Percentiles rank a stretch among this genome's conserved stretches.
These are phyloP conservation scores for Sesamia nonagrioides DNA, from an alignment of 1,140 invertebrate genomes.

Conservation along the genomic window DNA sequence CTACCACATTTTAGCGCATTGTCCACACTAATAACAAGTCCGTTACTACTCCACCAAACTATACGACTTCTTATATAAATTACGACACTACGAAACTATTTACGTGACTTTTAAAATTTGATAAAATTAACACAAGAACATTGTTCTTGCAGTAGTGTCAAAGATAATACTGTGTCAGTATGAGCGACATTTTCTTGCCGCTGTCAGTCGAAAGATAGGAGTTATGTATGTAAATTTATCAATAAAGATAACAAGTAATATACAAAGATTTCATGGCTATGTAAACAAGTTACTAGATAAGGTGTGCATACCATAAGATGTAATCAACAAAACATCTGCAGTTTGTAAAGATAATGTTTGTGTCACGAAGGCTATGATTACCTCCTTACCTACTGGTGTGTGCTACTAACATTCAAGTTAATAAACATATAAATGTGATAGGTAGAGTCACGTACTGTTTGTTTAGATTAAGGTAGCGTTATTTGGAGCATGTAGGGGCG, in stretches of 20 bases:
- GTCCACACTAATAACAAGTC: slow-evolving; percentile 60
- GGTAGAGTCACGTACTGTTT: not conserved
- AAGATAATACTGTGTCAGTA: slow-evolving; percentile 75
- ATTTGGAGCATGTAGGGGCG: slow-evolving; percentile 1
- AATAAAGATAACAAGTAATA: slow-evolving; percentile 83
- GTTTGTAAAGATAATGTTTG: slow-evolving; percentile 17
- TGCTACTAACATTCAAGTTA: not conserved
- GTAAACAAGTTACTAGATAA: slow-evolving; percentile 77
- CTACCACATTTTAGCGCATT: slow-evolving; percentile 69
- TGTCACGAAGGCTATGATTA: not conserved
- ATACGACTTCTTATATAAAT: slow-evolving; percentile 43
- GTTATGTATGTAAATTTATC: slow-evolving; percentile 83
- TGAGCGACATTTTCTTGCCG: slow-evolving; percentile 76
- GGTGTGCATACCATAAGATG: slow-evolving; percentile 53
- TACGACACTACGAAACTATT: slow-evolving; percentile 53
- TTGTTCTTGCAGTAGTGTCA: slow-evolving; percentile 63
- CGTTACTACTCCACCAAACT: slow-evolving; percentile 36
- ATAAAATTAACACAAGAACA: slow-evolving; percentile 54
- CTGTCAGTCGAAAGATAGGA: slow-evolving; percentile 71
- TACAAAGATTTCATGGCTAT: slow-evolving; percentile 73
- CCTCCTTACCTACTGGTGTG: not conserved
- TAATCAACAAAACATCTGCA: slow-evolving; percentile 46
- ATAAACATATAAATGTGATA: not conserved
- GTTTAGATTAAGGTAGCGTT: not conserved
- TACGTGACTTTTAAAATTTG: slow-evolving; percentile 57